A percentile compares a stretch with the other conserved stretches of the same genome.
Evolutionary conservation across 2,113 vertebrate species (phyloP).

Genomic region (Gymnarchus niloticus): DNA sequence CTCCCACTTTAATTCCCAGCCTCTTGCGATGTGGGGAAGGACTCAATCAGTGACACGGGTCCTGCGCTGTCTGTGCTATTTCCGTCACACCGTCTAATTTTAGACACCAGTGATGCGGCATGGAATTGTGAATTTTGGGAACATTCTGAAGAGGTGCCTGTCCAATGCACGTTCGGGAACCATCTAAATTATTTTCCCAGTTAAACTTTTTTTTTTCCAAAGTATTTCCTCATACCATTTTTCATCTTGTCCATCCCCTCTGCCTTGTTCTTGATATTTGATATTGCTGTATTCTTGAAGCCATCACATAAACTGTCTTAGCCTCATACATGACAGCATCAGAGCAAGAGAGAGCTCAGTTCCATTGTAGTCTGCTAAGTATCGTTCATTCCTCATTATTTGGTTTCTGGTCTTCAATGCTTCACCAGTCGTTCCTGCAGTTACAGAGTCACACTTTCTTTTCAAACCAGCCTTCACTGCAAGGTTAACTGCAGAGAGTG

Average conservation of each 20-base stretch:
- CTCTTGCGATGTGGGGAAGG: neutral
- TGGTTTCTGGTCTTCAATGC: neutral
- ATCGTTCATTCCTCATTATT: neutral
- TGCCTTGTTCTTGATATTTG: neutral
- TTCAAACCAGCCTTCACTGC: neutral
- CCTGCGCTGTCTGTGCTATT: neutral
- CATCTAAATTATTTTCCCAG: neutral
- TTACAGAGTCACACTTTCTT: neutral
- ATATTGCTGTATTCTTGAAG: neutral
- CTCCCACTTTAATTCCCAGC: conserved; percentile 13
- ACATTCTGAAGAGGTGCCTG: neutral
- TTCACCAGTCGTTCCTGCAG: neutral
- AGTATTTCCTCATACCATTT: neutral
- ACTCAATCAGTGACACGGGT: neutral
- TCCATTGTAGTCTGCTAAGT: neutral
- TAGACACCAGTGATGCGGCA: neutral
- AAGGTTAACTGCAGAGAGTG: neutral
- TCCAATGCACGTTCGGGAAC: neutral
- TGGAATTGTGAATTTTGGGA: neutral
- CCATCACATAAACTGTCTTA: neutral
- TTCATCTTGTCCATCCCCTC: neutral
- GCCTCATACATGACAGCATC: neutral
- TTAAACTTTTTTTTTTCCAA: neutral
- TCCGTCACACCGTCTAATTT: neutral
- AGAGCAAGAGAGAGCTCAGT: neutral